These are phyloP conservation scores for Neomorphus geoffroyi DNA, from an alignment of 2,797 vertebrate species.

Conservation along the genomic window DNA sequence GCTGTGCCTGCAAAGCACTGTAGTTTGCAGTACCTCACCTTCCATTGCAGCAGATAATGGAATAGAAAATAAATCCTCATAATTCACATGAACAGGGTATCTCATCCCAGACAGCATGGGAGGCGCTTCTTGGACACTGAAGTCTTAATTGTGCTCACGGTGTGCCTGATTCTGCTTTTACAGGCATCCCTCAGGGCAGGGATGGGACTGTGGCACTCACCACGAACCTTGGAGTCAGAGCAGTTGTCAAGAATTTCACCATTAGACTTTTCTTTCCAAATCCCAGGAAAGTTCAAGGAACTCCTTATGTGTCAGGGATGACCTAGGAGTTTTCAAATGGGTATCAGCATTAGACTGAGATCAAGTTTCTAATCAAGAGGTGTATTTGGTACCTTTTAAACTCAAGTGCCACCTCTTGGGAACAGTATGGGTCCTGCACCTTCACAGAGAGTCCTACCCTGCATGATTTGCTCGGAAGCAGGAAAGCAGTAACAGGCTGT, in stretches of 20 bases:
- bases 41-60: background rate
- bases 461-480: background rate
- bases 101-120: background rate
- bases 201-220: background rate
- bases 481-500: background rate
- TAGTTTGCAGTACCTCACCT: background rate
- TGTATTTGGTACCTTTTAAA: background rate
- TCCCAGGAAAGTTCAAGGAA: background rate
- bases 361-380: background rate
- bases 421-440: background rate
- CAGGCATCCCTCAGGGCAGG: background rate
- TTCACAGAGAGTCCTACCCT: rapidly evolving
- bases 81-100: background rate
- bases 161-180: background rate
- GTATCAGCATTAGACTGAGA: background rate
- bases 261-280: background rate
- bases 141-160: background rate
- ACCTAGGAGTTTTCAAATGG: background rate
- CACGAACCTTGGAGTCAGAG: background rate
- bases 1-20: background rate
- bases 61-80: background rate
- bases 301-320: background rate
- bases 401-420: background rate
- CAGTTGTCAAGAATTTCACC: background rate
- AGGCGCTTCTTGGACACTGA: background rate